These are phyloP conservation scores for Cantharis flavilabris DNA, from an alignment of 2,888 invertebrate species.

Conservation along the genomic window DNA sequence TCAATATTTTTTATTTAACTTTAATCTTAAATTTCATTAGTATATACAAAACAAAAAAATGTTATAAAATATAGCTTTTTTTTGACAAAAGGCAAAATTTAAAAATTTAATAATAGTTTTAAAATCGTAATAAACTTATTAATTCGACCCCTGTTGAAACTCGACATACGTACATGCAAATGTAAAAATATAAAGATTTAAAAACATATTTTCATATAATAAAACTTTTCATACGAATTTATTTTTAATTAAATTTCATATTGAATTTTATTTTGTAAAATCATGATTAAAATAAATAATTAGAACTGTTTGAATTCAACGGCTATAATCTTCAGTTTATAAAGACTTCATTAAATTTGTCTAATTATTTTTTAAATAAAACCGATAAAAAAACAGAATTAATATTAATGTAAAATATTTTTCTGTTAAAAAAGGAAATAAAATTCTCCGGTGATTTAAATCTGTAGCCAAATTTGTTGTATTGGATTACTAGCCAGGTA, in stretches of 20 bases:
- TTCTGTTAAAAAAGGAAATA: not conserved
- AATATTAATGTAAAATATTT: not conserved
- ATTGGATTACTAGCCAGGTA: not conserved
- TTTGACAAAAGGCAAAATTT: too few species aligned
- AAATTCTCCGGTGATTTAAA: not conserved
- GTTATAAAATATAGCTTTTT: too few species aligned
- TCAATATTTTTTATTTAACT: too few species aligned
- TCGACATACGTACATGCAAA: too few species aligned
- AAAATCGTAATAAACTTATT: too few species aligned
- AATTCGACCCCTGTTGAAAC: too few species aligned
- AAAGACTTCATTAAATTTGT: not conserved
- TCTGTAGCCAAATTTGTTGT: not conserved
- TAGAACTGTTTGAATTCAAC: not conserved
- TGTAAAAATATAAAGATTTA: not conserved
- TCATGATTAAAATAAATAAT: not conserved
- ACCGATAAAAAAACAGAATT: not conserved
- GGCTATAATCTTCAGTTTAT: not conserved
- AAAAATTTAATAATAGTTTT: too few species aligned
- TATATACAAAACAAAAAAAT: too few species aligned
- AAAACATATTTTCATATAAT: not conserved
- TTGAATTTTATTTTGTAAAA: not conserved
- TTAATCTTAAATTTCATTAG: too few species aligned
- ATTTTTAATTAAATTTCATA: not conserved
- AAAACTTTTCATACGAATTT: not conserved
- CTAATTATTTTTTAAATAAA: not conserved